These are phyloP conservation scores for Petroica traversi DNA, from an alignment of 2,113 vertebrate genomes.

Conservation along the genomic window DNA sequence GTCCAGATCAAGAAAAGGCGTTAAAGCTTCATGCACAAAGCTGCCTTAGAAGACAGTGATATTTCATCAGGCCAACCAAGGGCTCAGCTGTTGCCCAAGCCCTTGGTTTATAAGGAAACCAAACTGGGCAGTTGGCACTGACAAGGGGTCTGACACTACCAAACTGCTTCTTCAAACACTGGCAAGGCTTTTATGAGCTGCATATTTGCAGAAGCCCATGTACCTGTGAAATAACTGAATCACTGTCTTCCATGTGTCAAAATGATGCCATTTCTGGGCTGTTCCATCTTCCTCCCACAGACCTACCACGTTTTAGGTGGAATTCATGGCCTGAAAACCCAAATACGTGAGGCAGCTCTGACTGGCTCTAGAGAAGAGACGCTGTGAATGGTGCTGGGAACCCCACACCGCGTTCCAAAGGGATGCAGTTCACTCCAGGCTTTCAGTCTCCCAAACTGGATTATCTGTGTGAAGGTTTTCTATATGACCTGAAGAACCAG, in stretches of 20 bases:
- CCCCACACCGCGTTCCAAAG: background rate
- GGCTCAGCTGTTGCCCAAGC: background rate
- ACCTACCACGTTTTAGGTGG: background rate
- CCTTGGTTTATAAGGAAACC: background rate
- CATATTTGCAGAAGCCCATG: slow-evolving; percentile 19
- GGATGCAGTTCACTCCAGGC: background rate
- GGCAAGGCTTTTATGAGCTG: background rate
- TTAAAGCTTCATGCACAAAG: background rate
- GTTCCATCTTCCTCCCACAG: slow-evolving; percentile 40
- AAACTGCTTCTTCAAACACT: background rate
- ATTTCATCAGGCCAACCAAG: background rate
- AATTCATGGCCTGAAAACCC: slow-evolving; percentile 48
- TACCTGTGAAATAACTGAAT: slow-evolving; percentile 62
- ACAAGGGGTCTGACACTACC: background rate
- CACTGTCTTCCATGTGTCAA: slow-evolving; percentile 50
- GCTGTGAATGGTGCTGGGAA: background rate
- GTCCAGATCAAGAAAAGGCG: background rate
- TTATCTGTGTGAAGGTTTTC: background rate
- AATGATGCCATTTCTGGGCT: slow-evolving; percentile 38
- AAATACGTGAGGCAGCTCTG: background rate
- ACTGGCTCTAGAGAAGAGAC: background rate
- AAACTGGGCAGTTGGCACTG: background rate
- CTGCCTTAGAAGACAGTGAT: background rate
- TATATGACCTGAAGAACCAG: background rate
- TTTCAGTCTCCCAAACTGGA: background rate